Percentiles rank a stretch among this genome's conserved stretches.
Evolutionary conservation across 2,888 invertebrate species (phyloP).

Genomic region (Germaria angustata): DNA sequence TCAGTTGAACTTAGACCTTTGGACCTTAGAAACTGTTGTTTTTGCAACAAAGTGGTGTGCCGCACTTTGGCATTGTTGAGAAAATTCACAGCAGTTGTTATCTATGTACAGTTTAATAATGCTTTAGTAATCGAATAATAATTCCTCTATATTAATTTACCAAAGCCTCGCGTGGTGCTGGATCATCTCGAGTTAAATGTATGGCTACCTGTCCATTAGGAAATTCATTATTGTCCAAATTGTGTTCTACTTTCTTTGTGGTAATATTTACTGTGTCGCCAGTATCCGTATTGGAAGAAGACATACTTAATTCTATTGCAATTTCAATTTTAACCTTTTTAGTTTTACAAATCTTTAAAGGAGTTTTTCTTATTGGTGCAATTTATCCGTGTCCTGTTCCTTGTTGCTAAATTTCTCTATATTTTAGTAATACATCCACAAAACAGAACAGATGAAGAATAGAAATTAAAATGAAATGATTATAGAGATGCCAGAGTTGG

Average conservation of each 20-base stretch:
- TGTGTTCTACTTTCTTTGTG: constrained; percentile 67
- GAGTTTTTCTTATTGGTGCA: background rate
- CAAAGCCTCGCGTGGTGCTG: constrained; percentile 76
- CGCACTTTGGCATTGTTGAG: constrained; percentile 91
- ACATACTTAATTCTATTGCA: constrained; percentile 77
- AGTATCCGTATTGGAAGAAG: constrained; percentile 77
- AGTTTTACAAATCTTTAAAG: constrained; percentile 1
- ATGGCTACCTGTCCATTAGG: constrained; percentile 29
- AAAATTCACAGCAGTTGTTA: constrained; percentile 92
- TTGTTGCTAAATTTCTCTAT: no score
- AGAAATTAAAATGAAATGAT: background rate
- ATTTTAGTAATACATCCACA: no score
- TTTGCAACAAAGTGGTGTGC: constrained; percentile 87
- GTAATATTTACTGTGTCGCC: constrained; percentile 75
- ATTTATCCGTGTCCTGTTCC: background rate
- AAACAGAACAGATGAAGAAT: background rate
- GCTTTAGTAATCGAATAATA: background rate
- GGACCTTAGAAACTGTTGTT: constrained; percentile 87
- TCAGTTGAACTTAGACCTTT: constrained; percentile 89
- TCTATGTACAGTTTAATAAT: constrained; percentile 80
- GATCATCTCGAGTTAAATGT: constrained; percentile 13
- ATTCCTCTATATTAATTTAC: constrained; percentile 69
- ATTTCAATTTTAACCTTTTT: constrained; percentile 76
- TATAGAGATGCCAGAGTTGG: background rate
- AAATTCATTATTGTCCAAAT: constrained; percentile 26